Base-by-base conservation (phyloP, 2,888 invertebrate genomes). In the Limnephilus rhombicus region DNA sequence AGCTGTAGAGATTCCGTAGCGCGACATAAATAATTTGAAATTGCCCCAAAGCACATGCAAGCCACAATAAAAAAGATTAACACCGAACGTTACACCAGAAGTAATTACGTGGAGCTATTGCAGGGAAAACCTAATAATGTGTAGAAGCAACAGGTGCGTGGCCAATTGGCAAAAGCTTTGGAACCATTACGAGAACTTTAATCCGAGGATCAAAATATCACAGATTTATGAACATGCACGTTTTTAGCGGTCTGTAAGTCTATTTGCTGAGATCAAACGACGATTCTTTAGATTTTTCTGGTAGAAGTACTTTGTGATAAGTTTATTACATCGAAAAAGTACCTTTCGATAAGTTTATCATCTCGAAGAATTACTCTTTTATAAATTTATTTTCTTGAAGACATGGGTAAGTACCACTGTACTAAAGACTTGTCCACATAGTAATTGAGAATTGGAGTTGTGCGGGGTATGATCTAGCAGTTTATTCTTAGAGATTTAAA, bases 1-100 rank as follows among this genome's bases (percentile, higher is more conserved):
- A 68, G n/a, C 68, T 9, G 68, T 68, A 68, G 24, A 68, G 68
- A n/a, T 68, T 68, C 68, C n/a, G n/a, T 68, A 68, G 68, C 24
- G n/a, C 68, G 24, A 68, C 49, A 29, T 49, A 86, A 86, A 86
- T 49, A 86, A 86, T 45, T 86, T 86, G 13, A 45, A 86, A 86
- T 86, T 45, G 45, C 45, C 49, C 12, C 41, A 45, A 49, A 29
- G 13, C 45, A 29, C 86, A 45, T 86, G 45, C 5, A 12, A 49
- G 34, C 86, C 29, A 86, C 45, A 68, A n/a, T 86, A 45, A 86
- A 45, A 45, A 45, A 45, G 85, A 85, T 85, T 85, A 41, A 86
- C n/a, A 86, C 45, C 49, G 86, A 86, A 41, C 45, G 45, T 49
- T 45, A n/a, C 49, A 86, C 29, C 45, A 45, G 86, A 86, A 45